Evolutionary conservation across 2,797 vertebrate genomes (phyloP).

Genomic region (Artibeus lituratus): DNA sequence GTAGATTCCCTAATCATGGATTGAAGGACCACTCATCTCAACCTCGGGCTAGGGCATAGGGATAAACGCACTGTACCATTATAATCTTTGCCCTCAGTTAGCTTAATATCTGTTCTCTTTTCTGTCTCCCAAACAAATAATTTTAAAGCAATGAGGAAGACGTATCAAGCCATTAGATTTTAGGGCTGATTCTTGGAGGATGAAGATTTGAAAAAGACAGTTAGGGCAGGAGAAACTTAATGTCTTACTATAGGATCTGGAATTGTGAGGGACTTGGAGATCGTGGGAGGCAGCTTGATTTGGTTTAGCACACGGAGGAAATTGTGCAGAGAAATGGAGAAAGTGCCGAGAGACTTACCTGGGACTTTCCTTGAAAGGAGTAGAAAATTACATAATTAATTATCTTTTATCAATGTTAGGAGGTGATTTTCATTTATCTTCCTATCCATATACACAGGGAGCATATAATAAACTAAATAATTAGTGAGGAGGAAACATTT

Average conservation of each 20-base stretch:
- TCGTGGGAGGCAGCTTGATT: neutral
- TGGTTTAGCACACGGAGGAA: neutral
- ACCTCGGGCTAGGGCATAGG: neutral
- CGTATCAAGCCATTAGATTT: neutral
- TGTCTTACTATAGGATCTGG: neutral
- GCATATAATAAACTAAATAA: conserved; percentile 9
- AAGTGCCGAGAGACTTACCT: neutral
- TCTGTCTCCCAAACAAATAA: neutral
- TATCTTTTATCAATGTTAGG: conserved; percentile 21
- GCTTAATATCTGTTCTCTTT: neutral
- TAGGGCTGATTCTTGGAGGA: neutral
- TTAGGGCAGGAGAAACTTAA: neutral
- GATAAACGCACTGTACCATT: neutral
- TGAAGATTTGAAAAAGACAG: neutral
- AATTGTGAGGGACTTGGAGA: neutral
- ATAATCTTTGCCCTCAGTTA: neutral
- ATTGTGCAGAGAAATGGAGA: neutral
- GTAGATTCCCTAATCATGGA: neutral
- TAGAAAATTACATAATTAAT: conserved; percentile 49
- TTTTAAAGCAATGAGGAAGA: neutral
- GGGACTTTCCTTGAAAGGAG: neutral
- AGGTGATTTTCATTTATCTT: conserved; percentile 25
- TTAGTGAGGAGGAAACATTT: neutral
- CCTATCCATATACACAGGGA: neutral
- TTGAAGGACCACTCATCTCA: neutral